These are phyloP conservation scores for Gymnoscelis rufifasciata DNA, from an alignment of 2,888 invertebrate species.

Conservation along the genomic window DNA sequence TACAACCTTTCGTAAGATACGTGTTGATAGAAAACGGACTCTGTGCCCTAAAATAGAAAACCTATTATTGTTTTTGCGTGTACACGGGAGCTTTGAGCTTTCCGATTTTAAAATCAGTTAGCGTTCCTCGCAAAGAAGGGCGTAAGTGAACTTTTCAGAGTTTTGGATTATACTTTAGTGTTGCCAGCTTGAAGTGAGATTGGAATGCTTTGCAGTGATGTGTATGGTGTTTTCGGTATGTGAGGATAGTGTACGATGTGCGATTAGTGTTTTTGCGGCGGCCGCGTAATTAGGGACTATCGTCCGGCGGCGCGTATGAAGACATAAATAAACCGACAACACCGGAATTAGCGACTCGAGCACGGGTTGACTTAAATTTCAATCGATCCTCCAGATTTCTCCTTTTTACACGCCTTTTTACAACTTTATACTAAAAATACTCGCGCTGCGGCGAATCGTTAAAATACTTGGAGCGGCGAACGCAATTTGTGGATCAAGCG, in stretches of 20 bases:
- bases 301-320: slow-evolving; percentile 71
- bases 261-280: slow-evolving; percentile 76
- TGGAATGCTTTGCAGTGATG: slow-evolving; percentile 18
- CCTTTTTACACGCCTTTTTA: slow-evolving; percentile 33
- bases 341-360: slow-evolving; percentile 59
- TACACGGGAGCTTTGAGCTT: slow-evolving; percentile 10
- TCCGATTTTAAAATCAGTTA: slow-evolving; percentile 9
- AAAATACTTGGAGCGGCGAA: slow-evolving; percentile 21
- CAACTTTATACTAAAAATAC: slow-evolving; percentile 27
- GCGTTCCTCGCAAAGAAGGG: slow-evolving; percentile 14
- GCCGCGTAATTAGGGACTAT: slow-evolving; percentile 74
- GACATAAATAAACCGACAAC: slow-evolving; percentile 75
- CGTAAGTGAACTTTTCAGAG: slow-evolving; percentile 4
- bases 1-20: slow-evolving; percentile 3
- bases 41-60: slow-evolving; percentile 6
- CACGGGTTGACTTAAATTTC: slow-evolving; percentile 57
- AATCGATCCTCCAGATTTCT: slow-evolving; percentile 57
- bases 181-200: fast-evolving
- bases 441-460: slow-evolving; percentile 24
- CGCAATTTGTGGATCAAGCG: slow-evolving; percentile 22
- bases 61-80: not conserved
- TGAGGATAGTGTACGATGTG: slow-evolving; percentile 48
- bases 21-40: slow-evolving; percentile 10
- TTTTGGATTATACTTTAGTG: slow-evolving; percentile 17
- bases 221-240: slow-evolving; percentile 22